phyloP scores from a whole-genome alignment of 1,140 invertebrate genomes.

The Eupristina koningsbergeri region DNA sequence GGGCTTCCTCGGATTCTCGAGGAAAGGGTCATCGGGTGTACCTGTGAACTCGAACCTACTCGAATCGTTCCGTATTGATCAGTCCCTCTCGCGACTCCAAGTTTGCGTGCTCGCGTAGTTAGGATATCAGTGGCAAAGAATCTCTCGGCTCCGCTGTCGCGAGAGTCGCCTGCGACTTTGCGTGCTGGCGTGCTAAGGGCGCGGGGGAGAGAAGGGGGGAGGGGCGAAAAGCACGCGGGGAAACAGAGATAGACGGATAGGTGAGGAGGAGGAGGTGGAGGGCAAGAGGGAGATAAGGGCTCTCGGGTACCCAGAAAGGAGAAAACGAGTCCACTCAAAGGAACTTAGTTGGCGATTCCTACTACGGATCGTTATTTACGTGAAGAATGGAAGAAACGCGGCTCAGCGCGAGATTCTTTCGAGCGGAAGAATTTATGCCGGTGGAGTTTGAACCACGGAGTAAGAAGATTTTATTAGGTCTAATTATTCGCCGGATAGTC shows the following conservation, averaged over 20 bases:
- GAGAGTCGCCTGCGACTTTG: slow-evolving; percentile 56
- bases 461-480: slow-evolving; percentile 52
- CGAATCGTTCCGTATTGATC: slow-evolving; percentile 44
- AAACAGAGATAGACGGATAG: not conserved
- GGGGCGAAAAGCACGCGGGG: not conserved
- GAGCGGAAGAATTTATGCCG: slow-evolving; percentile 51
- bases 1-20: not conserved
- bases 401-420: slow-evolving; percentile 39
- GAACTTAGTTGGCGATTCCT: slow-evolving; percentile 41
- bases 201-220: not conserved
- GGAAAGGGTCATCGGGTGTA: not conserved
- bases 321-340: slow-evolving; percentile 47
- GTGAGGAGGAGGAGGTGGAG: slow-evolving; percentile 39
- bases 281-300: slow-evolving; percentile 57
- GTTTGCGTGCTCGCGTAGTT: slow-evolving; percentile 56
- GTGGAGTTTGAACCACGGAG: slow-evolving; percentile 32
- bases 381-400: slow-evolving; percentile 47
- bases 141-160: slow-evolving; percentile 57
- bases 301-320: slow-evolving; percentile 20
- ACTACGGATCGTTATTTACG: slow-evolving; percentile 8
- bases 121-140: slow-evolving; percentile 61
- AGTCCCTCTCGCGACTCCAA: slow-evolving; percentile 1
- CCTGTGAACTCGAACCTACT: not conserved
- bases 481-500: slow-evolving; percentile 50
- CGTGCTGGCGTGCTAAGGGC: slow-evolving; percentile 53